A percentile compares a stretch with the other conserved stretches of the same genome.
Conservation (phyloP, 2,888 invertebrate species). For the Oscheius sp. region DNA sequence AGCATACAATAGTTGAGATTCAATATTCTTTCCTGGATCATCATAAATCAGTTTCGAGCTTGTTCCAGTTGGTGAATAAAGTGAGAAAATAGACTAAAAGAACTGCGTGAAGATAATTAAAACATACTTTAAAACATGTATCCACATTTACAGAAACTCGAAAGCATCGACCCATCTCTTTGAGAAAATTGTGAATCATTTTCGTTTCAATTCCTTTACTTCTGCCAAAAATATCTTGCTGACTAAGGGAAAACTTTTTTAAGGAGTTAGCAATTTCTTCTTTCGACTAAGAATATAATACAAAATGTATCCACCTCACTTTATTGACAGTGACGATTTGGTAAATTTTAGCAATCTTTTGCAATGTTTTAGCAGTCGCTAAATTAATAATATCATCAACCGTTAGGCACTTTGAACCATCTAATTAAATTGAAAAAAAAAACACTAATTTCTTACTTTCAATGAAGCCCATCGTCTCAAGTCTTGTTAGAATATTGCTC, state of each 20-base stretch:
- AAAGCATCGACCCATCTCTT: conserved; percentile 44
- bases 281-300: background rate
- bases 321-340: background rate
- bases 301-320: background rate
- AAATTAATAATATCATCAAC: background rate
- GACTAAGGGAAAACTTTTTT: conserved; percentile 31
- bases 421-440: too few relatives aligned
- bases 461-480: background rate
- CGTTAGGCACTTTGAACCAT: background rate
- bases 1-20: conserved; percentile 49
- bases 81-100: conserved; percentile 51
- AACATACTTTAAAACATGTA: conserved; percentile 38
- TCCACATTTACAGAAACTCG: conserved; percentile 34
- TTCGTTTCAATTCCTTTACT: conserved; percentile 25
- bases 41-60: conserved; percentile 49
- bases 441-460: too few relatives aligned
- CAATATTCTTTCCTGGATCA: conserved; percentile 40
- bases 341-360: background rate
- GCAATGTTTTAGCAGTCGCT: background rate
- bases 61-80: conserved; percentile 57
- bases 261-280: conserved; percentile 1
- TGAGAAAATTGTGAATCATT: conserved; percentile 33
- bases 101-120: background rate
- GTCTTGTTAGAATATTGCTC: background rate
- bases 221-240: conserved; percentile 41